phyloP scores from a whole-genome alignment of 2,888 invertebrate genomes.

The Galerucella calmariensis region DNA sequence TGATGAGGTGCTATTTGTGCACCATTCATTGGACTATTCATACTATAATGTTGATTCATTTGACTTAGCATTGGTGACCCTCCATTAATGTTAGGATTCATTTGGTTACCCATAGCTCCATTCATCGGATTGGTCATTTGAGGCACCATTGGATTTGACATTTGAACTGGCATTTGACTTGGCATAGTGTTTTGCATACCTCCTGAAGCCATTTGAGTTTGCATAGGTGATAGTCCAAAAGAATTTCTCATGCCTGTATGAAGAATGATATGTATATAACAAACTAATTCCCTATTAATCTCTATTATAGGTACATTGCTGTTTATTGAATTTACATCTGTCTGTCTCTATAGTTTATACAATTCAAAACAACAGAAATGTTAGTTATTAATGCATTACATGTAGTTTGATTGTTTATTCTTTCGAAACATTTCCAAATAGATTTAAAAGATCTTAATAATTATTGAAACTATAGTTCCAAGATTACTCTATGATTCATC shows the following conservation, averaged over 20 bases:
- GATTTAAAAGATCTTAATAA: no score
- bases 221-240: conserved; percentile 72
- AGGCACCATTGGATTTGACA: conserved; percentile 67
- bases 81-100: conserved; percentile 54
- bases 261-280: conserved; percentile 53
- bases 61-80: conserved; percentile 66
- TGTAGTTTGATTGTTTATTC: not conserved
- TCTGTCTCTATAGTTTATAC: no score
- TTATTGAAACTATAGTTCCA: no score
- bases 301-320: no score
- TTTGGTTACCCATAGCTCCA: conserved; percentile 66
- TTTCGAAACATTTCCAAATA: no score
- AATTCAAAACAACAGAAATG: no score
- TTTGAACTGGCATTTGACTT: conserved; percentile 60
- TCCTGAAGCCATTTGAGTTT: conserved; percentile 56
- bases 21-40: conserved; percentile 58
- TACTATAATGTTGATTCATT: conserved; percentile 59
- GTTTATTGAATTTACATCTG: no score
- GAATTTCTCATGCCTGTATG: conserved; percentile 56
- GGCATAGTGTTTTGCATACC: conserved; percentile 58
- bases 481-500: not conserved
- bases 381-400: no score
- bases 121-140: conserved; percentile 62
- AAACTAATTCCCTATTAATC: no score
- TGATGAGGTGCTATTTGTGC: conserved; percentile 57